Base-by-base conservation (phyloP, 2,797 vertebrate genomes). In the Sebastes matsubarae region DNA sequence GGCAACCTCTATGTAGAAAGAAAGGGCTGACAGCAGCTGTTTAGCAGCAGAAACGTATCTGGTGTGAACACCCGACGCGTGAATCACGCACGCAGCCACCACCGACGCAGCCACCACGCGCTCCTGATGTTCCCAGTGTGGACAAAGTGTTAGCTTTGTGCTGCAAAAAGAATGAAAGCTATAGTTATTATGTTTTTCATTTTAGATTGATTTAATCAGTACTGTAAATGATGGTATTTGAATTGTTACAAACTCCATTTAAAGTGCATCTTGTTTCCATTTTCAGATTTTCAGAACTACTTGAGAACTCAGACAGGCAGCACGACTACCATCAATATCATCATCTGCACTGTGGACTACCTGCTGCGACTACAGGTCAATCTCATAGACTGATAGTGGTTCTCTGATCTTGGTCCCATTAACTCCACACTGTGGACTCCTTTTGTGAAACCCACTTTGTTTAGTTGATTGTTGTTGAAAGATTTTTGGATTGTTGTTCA, bases 331-430 rank as follows among this genome's bases (percentile, higher is more conserved):
- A 98, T 98, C 91, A 99, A 99, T 74, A 93, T 99, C 87, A 98
- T 99, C 89, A 99, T 99, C 94, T 98, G 97, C 86, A 99, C 98
- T 0, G 97, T 99, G 87, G 98, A 99, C 87, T 99, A 98, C 86
- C 96, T 99, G 68, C 96, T 99, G 18, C 95, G 98, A 55, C 94
- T 99, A 11, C 98, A 99, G 98, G 97, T 98, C 89, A 36, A 57
- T 22, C 20, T 75, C 0, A 81, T 20, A 6, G 12, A 59, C 10
- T 11, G 46, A 52, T n/a, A 52, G 16, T 58, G 5, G 14, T 6
- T 30, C 27, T 64, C 63, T 66, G 18, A 55, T 68, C 71, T 57
- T 13, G 4, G 20, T 29, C 36, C 30, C 4, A 8, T 5, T 16
- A 8, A 6, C 42, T 61, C 10, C 13, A 25, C 6, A 64, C 20